Evolutionary conservation across 1,140 invertebrate species (phyloP), one percentile per base, ranked within the genome.

Genomic region (Formica selysi): DNA sequence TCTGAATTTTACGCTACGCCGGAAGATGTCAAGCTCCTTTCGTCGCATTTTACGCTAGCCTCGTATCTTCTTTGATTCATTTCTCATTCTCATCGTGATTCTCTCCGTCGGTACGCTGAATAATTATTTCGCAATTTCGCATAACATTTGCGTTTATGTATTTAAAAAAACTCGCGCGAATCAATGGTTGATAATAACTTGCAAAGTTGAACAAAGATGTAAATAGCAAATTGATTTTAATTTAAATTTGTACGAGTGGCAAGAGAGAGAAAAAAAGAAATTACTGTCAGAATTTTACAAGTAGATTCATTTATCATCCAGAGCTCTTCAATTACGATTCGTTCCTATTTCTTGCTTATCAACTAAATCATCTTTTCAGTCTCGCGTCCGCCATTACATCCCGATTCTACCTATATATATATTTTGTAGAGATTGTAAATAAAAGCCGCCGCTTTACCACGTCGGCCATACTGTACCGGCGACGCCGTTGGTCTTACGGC

Each of bases 401-500:
- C 62, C 61, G 61, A 29, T 85, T 62, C 79, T 36, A 81, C 54
- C 54, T 48, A 83, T 41, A 44, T 44, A 22, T 22, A 44, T 11
- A 44, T 8, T 74, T 83, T 80, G 38, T 44, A 48, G 54, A 83
- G 57, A 83, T 83, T 83, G 68, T 83, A 83, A 83, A 83, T 83
- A 83, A 83, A 83, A 74, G 19, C 79, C 68, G 13, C 22, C 38
- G 68, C 68, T 62, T 81, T 74, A 83, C 38, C 54, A 4, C 61
- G 79, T 79, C 83, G 62, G 59, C 44, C 83, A 41, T 76, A 76
- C 59, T 85, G 22, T n/a, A 65, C 73, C 44, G 62, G 76, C 83
- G 83, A 76, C 76, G 85, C 78, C 68, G 76, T 86, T 70, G 70
- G 76, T 70, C 83, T 85, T 88, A 81, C 44, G 68, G 86, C 85